Evolutionary conservation across 2,113 vertebrate species (phyloP).

Genomic region (Chionis minor): DNA sequence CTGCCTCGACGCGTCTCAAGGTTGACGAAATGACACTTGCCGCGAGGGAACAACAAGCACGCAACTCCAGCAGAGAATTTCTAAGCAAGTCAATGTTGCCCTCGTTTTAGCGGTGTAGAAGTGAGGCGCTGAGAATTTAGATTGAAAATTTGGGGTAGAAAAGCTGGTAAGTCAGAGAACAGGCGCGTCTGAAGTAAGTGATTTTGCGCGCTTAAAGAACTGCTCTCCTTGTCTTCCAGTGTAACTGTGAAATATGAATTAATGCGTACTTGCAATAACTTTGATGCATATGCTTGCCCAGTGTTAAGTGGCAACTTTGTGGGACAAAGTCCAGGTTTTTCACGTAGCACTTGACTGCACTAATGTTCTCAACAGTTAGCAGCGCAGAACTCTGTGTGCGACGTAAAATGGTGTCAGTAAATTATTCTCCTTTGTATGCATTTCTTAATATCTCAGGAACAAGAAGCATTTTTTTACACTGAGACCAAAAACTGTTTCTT

Average conservation of each 20-base stretch:
- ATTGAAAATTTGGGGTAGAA: background rate
- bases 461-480: background rate
- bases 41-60: background rate
- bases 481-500: background rate
- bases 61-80: background rate
- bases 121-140: background rate
- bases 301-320: background rate
- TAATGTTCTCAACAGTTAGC: background rate
- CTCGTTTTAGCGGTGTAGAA: background rate
- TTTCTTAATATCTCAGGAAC: background rate
- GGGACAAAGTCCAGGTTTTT: background rate
- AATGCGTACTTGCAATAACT: accelerated
- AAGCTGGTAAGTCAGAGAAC: background rate
- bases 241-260: background rate
- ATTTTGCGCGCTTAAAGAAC: background rate
- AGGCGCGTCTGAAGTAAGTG: background rate
- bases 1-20: background rate
- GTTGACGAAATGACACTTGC: background rate
- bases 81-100: background rate
- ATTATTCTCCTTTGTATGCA: background rate
- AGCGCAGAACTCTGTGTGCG: background rate
- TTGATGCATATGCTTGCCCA: background rate
- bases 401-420: background rate
- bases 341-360: background rate
- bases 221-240: background rate